phyloP scores from a whole-genome alignment of 1,140 invertebrate genomes.

The Magallana gigas region DNA sequence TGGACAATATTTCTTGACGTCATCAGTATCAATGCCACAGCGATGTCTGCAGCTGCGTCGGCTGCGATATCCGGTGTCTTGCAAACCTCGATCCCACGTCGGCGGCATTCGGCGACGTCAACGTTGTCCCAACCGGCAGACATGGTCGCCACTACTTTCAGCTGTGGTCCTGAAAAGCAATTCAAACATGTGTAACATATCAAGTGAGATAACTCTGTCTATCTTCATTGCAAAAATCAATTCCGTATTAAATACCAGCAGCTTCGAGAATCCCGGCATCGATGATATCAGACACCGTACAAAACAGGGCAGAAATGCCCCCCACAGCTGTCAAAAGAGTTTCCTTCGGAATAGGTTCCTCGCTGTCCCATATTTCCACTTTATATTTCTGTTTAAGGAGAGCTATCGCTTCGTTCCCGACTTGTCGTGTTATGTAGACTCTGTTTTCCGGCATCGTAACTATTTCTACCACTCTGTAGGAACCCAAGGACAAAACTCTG shows the following conservation, averaged over 20 bases:
- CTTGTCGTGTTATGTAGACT: constrained; percentile 71
- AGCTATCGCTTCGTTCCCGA: constrained; percentile 63
- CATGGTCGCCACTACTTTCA: constrained; percentile 93
- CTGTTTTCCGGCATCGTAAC: constrained; percentile 47
- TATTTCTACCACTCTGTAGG: not conserved
- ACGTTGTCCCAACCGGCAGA: constrained; percentile 89
- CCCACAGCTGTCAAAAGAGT: constrained; percentile 86
- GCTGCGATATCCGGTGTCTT: constrained; percentile 96
- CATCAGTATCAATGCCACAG: constrained; percentile 88
- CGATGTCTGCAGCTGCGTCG: constrained; percentile 94
- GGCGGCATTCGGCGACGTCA: constrained; percentile 79
- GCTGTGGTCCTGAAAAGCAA: constrained; percentile 81
- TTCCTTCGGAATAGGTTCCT: constrained; percentile 83
- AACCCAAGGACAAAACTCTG: not conserved
- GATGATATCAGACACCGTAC: constrained; percentile 91
- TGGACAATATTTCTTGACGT: constrained; percentile 91
- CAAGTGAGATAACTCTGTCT: not conserved
- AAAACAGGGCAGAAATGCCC: constrained; percentile 89
- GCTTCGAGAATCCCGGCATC: constrained; percentile 87
- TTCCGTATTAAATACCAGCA: constrained; percentile 78
- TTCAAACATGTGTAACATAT: not conserved
- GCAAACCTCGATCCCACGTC: constrained; percentile 82
- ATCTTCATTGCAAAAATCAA: not conserved
- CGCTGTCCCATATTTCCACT: constrained; percentile 70
- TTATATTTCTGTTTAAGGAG: constrained; percentile 63